Percentiles rank a stretch among this genome's conserved stretches.
These are phyloP conservation scores for Acanthacorydalis orientalis DNA, from an alignment of 2,888 invertebrate genomes.

Conservation along the genomic window DNA sequence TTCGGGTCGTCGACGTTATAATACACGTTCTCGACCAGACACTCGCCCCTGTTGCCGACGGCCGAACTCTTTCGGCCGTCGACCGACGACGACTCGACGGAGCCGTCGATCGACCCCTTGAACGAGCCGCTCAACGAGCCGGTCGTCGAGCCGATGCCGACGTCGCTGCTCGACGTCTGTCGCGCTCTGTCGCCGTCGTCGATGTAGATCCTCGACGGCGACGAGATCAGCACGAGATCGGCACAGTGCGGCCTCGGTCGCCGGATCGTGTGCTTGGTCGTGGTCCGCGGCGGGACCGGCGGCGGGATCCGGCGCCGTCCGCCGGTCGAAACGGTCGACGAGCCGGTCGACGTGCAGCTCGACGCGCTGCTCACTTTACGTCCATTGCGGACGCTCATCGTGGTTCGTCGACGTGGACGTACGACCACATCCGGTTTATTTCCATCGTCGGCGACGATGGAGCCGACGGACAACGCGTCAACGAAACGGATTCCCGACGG, in stretches of 20 bases:
- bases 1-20: neutral
- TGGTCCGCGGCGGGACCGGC: slow-evolving; percentile 27
- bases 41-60: neutral
- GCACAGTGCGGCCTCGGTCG: slow-evolving; percentile 38
- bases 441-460: no score
- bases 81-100: no score
- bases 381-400: neutral
- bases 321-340: slow-evolving; percentile 22
- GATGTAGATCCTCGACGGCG: slow-evolving; percentile 36
- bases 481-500: no score
- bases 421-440: no score
- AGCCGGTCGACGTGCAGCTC: slow-evolving; percentile 7
- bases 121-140: no score
- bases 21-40: neutral
- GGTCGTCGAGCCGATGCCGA: no score
- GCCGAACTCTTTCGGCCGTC: neutral
- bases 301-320: slow-evolving; percentile 27
- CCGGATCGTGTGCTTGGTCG: slow-evolving; percentile 16
- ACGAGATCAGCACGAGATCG: slow-evolving; percentile 41
- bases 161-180: no score
- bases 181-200: slow-evolving; percentile 11
- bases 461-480: no score
- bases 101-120: no score
- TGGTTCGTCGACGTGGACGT: no score
- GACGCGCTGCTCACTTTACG: neutral